phyloP scores from a whole-genome alignment of 2,888 invertebrate species.

The Leucozona laternaria region DNA sequence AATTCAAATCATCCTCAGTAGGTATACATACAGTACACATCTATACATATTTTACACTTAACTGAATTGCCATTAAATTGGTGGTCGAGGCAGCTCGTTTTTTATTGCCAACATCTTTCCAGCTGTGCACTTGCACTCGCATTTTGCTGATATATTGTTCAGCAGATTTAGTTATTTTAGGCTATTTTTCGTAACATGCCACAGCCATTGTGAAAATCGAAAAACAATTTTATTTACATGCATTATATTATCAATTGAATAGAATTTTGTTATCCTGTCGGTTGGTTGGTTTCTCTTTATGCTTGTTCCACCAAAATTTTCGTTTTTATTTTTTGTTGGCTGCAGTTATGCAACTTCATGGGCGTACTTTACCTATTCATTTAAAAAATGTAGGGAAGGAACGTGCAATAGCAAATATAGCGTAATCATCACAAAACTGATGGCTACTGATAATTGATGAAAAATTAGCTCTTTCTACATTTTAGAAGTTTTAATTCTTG shows the following conservation, averaged over 20 bases:
- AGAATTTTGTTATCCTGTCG: slow-evolving; percentile 67
- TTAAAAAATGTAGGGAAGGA: no score
- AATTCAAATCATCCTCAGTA: no score
- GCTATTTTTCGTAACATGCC: slow-evolving; percentile 35
- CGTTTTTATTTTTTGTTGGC: neutral
- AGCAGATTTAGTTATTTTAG: slow-evolving; percentile 25
- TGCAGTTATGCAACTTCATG: neutral
- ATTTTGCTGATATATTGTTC: slow-evolving; percentile 30
- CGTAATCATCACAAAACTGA: no score
- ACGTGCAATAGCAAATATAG: no score
- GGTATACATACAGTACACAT: no score
- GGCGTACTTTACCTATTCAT: neutral
- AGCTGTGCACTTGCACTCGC: no score
- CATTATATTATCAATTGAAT: slow-evolving; percentile 68
- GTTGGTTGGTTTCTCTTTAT: slow-evolving; percentile 17
- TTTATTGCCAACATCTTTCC: neutral
- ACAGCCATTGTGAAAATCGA: slow-evolving; percentile 52
- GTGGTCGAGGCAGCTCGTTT: neutral
- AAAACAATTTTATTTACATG: slow-evolving; percentile 69
- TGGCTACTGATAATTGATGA: no score
- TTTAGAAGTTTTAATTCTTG: no score
- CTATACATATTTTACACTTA: no score
- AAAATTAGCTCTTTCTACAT: no score
- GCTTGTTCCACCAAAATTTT: neutral
- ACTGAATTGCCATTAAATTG: slow-evolving; percentile 5